Evolutionary conservation across 2,888 invertebrate genomes (phyloP).

Genomic region (Drosophila incognita): DNA sequence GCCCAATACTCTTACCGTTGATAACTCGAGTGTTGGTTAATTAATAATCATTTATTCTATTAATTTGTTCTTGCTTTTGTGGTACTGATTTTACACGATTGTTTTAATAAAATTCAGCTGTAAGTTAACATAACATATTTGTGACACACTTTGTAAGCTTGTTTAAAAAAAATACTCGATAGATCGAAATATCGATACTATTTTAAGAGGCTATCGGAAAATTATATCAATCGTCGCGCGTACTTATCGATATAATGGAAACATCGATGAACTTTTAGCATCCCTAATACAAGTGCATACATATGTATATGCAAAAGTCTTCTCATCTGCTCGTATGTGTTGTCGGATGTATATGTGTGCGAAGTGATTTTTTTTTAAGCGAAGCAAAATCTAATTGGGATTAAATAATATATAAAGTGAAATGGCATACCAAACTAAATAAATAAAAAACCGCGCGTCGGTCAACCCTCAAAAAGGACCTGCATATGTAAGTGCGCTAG

Average conservation of each 20-base stretch:
- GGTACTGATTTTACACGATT: neutral
- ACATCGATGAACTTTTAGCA: slow-evolving; percentile 41
- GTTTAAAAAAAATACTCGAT: neutral
- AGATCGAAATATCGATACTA: slow-evolving; percentile 20
- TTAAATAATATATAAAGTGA: slow-evolving; percentile 54
- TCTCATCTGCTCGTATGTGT: slow-evolving; percentile 66
- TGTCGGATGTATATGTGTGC: slow-evolving; percentile 64
- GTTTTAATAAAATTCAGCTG: neutral
- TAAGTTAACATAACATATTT: neutral
- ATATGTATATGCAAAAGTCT: slow-evolving; percentile 64
- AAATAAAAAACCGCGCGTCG: slow-evolving; percentile 52
- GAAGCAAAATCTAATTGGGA: slow-evolving; percentile 70
- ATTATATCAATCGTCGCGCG: slow-evolving; percentile 9
- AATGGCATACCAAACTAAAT: slow-evolving; percentile 53
- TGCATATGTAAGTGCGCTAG: slow-evolving; percentile 60
- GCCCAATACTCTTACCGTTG: neutral
- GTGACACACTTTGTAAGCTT: neutral
- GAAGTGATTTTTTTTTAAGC: slow-evolving; percentile 64
- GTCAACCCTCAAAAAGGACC: slow-evolving; percentile 53
- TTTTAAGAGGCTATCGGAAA: neutral
- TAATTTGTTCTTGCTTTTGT: neutral
- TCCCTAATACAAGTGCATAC: slow-evolving; percentile 67
- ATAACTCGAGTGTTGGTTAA: neutral
- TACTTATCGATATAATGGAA: slow-evolving; percentile 31
- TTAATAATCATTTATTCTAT: neutral